Conservation (phyloP, 2,888 invertebrate species). For the Slavum lentiscoides region DNA sequence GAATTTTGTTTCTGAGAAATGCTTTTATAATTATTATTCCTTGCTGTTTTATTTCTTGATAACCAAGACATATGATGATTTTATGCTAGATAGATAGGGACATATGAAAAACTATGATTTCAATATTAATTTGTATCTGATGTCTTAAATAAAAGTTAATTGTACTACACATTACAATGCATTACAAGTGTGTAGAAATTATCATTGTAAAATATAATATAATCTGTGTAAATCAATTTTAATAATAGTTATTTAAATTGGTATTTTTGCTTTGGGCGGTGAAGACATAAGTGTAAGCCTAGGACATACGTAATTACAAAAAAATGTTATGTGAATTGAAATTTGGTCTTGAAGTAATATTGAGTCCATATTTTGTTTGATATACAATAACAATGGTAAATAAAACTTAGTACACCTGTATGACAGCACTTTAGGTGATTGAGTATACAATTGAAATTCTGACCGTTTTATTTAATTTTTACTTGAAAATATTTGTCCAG, state of each 20-base stretch:
- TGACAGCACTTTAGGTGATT: not conserved
- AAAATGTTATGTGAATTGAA: too few species aligned
- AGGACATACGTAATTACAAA: too few species aligned
- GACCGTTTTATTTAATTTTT: not conserved
- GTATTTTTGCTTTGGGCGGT: too few species aligned
- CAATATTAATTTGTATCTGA: not conserved
- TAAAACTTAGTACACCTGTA: constrained; percentile 29
- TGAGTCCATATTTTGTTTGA: not conserved
- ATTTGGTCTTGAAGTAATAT: not conserved
- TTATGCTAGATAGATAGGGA: constrained; percentile 21
- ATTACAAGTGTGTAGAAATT: too few species aligned
- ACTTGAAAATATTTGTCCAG: too few species aligned
- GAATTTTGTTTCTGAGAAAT: constrained; percentile 2
- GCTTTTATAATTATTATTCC: not conserved
- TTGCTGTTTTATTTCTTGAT: not conserved
- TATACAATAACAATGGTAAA: not conserved
- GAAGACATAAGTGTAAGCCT: too few species aligned
- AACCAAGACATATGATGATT: not conserved
- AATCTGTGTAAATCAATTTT: too few species aligned
- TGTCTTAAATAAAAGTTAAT: not conserved
- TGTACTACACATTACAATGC: too few species aligned
- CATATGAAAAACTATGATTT: constrained; percentile 27
- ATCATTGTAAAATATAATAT: too few species aligned
- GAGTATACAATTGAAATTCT: not conserved
- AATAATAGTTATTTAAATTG: too few species aligned